These are phyloP conservation scores for Rhingia rostrata DNA, from an alignment of 2,888 invertebrate species.

Conservation along the genomic window DNA sequence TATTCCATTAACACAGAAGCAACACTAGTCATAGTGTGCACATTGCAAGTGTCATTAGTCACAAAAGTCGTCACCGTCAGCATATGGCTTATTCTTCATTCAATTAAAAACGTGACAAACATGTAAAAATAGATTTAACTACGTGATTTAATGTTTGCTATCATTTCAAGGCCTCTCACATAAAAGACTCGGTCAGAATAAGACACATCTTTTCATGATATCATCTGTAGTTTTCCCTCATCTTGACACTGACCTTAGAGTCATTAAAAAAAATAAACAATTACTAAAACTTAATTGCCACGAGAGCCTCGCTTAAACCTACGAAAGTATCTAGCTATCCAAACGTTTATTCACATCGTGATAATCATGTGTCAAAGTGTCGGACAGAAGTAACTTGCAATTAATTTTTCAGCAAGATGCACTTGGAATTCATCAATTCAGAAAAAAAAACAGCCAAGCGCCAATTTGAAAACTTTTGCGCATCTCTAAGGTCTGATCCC, in stretches of 20 bases:
- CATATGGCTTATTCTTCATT: not conserved
- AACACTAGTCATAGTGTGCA: no score
- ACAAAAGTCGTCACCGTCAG: no score
- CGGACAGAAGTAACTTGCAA: constrained; percentile 40
- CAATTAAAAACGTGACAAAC: constrained; percentile 15
- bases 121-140: constrained; percentile 40
- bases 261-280: constrained; percentile 2
- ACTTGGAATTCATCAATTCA: constrained; percentile 33
- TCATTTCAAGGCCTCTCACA: constrained; percentile 18
- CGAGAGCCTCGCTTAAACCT: constrained; percentile 6
- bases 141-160: constrained; percentile 25
- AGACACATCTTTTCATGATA: constrained; percentile 27
- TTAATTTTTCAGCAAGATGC: constrained; percentile 37
- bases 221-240: not conserved
- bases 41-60: no score
- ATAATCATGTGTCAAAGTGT: constrained; percentile 12
- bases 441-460: not conserved
- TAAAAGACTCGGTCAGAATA: constrained; percentile 11
- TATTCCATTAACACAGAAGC: no score
- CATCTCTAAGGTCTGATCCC: constrained; percentile 4
- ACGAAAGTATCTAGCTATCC: constrained; percentile 17
- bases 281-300: constrained; percentile 24
- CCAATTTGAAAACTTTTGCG: constrained; percentile 4
- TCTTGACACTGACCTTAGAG: constrained; percentile 45
- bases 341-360: constrained; percentile 16